Evolutionary conservation across 2,113 vertebrate species (phyloP).

Genomic region (Dermatemys mawii): DNA sequence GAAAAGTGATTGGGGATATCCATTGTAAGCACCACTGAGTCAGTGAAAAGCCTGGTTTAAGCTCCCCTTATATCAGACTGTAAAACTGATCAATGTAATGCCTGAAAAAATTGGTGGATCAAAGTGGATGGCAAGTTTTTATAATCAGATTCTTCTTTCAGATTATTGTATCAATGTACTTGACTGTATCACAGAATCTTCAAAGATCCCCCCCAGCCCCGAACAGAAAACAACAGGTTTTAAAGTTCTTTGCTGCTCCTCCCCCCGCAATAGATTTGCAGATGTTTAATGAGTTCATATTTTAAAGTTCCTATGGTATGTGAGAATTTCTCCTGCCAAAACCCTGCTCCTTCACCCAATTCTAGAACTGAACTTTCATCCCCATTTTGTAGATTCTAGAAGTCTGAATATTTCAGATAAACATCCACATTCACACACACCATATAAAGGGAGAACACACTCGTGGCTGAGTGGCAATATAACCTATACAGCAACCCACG

Average conservation of each 20-base stretch:
- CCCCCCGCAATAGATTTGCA: background rate
- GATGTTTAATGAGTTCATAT: background rate
- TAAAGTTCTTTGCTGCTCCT: background rate
- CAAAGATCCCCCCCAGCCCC: conserved; percentile 25
- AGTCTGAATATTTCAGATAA: background rate
- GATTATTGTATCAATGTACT: conserved; percentile 8
- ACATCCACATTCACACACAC: background rate
- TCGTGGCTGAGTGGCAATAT: no score
- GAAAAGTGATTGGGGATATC: conserved; percentile 21
- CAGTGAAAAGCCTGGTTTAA: conserved; percentile 50
- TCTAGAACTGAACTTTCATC: background rate
- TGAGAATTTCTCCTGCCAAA: background rate
- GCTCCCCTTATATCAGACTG: background rate
- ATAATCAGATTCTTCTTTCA: background rate
- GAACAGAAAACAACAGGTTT: background rate
- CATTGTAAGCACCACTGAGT: conserved; percentile 1
- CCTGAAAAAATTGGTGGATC: conserved; percentile 29
- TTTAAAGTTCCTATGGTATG: background rate
- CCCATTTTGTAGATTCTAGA: background rate
- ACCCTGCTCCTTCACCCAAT: background rate
- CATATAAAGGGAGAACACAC: background rate
- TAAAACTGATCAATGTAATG: background rate
- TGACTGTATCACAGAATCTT: background rate
- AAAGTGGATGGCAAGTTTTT: conserved; percentile 7
- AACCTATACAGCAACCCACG: no score